Evolutionary conservation across 2,113 vertebrate genomes (phyloP).

Genomic region (Lucifuga dentata): DNA sequence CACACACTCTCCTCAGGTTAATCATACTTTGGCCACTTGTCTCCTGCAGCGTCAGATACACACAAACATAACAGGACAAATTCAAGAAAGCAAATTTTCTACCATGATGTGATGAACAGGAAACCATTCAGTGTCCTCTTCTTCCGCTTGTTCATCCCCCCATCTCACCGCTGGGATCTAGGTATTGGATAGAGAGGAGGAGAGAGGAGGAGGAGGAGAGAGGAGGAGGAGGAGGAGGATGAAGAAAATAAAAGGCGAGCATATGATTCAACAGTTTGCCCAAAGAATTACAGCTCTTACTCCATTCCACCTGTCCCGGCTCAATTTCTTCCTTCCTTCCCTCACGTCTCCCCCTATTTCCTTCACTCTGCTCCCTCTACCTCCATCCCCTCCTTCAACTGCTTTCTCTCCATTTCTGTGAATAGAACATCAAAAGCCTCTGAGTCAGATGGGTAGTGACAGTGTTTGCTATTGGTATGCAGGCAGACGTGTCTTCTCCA

Average conservation of each 20-base stretch:
- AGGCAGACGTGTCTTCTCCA: constrained; percentile 83
- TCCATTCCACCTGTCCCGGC: constrained; percentile 13
- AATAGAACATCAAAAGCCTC: constrained; percentile 85
- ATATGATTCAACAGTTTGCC: constrained; percentile 7
- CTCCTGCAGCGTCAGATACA: too few species aligned
- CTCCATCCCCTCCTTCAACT: constrained; percentile 57
- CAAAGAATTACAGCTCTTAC: constrained; percentile 10
- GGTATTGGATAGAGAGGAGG: constrained; percentile 5
- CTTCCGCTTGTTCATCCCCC: constrained; percentile 12
- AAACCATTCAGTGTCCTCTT: constrained; percentile 5
- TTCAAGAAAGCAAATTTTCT: constrained; percentile 25
- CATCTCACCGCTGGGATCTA: constrained; percentile 27
- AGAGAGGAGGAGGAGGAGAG: constrained; percentile 12
- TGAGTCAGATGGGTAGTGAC: constrained; percentile 85
- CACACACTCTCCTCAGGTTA: not conserved
- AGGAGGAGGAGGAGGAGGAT: constrained; percentile 7
- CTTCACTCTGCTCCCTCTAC: constrained; percentile 35
- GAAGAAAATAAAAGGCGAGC: constrained; percentile 16
- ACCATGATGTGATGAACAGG: constrained; percentile 19
- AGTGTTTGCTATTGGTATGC: constrained; percentile 88
- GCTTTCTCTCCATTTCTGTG: constrained; percentile 67
- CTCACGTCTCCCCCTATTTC: constrained; percentile 16
- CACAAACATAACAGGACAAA: not conserved
- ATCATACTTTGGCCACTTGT: too few species aligned
- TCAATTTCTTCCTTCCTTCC: constrained; percentile 13